Evolutionary conservation across 1,140 invertebrate genomes (phyloP).

Genomic region (Leptinotarsa lineolata): DNA sequence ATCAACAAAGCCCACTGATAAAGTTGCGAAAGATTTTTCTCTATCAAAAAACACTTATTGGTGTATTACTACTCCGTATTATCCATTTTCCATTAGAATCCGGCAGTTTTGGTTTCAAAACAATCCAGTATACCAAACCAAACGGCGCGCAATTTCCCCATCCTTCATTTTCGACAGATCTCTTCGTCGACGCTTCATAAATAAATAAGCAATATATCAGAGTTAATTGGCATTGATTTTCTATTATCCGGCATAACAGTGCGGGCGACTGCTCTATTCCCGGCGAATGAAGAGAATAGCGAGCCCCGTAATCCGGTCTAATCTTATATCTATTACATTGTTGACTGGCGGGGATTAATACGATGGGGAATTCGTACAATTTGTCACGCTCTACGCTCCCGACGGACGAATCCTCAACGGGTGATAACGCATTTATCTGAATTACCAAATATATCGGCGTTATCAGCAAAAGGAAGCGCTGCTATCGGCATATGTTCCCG

Average conservation of each 20-base stretch:
- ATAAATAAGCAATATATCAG: constrained; percentile 47
- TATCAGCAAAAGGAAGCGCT: background rate
- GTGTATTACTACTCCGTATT: too few species aligned
- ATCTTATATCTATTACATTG: constrained; percentile 54
- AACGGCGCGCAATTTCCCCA: too few species aligned
- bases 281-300: constrained; percentile 12
- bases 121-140: too few species aligned
- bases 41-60: too few species aligned
- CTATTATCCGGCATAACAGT: constrained; percentile 41
- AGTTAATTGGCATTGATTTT: constrained; percentile 48
- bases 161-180: too few species aligned
- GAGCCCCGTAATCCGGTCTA: constrained; percentile 45
- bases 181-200: constrained; percentile 25
- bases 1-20: too few species aligned
- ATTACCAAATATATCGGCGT: constrained; percentile 29
- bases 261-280: background rate
- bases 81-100: too few species aligned
- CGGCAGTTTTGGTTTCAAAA: too few species aligned
- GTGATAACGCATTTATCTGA: constrained; percentile 52
- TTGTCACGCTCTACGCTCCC: constrained; percentile 47
- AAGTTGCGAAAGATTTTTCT: too few species aligned
- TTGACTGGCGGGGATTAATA: constrained; percentile 52
- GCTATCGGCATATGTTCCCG: too few species aligned
- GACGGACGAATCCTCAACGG: constrained; percentile 11
- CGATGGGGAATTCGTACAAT: constrained; percentile 52